These are phyloP conservation scores for Amblyornis subalaris DNA, from an alignment of 2,113 vertebrate genomes.

Conservation along the genomic window DNA sequence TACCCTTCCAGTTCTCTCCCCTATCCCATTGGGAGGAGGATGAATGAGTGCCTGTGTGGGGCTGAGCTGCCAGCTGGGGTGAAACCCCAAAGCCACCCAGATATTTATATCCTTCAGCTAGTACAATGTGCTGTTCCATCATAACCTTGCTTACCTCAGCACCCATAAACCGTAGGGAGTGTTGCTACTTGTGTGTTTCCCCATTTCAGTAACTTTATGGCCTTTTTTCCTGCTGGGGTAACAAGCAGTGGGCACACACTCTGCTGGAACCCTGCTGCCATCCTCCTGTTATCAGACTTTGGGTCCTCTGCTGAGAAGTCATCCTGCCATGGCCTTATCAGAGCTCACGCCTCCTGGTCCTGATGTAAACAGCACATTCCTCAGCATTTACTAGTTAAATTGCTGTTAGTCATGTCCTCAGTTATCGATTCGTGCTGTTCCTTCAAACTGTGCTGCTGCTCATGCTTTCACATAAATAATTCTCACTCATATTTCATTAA, in stretches of 20 bases:
- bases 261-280: neutral
- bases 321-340: neutral
- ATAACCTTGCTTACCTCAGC: neutral
- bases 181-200: neutral
- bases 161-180: neutral
- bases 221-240: neutral
- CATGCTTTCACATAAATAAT: neutral
- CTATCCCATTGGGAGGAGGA: neutral
- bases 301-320: neutral
- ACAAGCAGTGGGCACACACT: rapidly evolving
- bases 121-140: neutral
- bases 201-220: neutral
- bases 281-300: neutral
- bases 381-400: neutral
- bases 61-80: neutral
- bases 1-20: neutral
- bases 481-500: neutral
- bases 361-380: conserved; percentile 7
- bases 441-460: neutral
- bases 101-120: neutral
- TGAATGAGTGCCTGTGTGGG: neutral
- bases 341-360: neutral
- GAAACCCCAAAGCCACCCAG: neutral
- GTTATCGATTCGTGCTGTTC: neutral
- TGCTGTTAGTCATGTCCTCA: neutral